phyloP scores from a whole-genome alignment of 2,888 invertebrate genomes.

The Hemaris fuciformis region DNA sequence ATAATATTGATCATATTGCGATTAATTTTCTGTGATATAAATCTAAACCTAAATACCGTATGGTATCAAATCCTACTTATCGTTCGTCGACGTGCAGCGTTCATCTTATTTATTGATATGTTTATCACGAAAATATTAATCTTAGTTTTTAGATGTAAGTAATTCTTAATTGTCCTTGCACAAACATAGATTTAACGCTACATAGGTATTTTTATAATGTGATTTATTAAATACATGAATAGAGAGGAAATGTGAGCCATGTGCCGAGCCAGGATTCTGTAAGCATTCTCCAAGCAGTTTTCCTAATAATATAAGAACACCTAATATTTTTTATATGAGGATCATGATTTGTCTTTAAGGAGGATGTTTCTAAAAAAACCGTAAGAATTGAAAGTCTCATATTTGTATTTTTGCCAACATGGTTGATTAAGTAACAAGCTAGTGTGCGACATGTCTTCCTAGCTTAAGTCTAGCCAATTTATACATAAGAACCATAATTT shows the following conservation, averaged over 20 bases:
- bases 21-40: slow-evolving; percentile 10
- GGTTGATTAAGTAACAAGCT: neutral
- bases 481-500: neutral
- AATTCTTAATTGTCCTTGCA: slow-evolving; percentile 8
- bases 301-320: too few relatives aligned
- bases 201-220: slow-evolving; percentile 6
- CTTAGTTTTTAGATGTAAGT: neutral
- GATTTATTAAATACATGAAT: neutral
- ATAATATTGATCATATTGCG: neutral
- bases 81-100: neutral
- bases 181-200: neutral
- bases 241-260: neutral
- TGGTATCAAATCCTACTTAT: slow-evolving; percentile 1
- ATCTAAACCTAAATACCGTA: neutral
- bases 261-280: neutral
- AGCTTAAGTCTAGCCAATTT: neutral
- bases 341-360: too few relatives aligned
- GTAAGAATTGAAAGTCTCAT: too few relatives aligned
- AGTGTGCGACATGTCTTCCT: neutral
- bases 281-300: neutral
- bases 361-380: too few relatives aligned
- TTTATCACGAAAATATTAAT: neutral
- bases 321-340: too few relatives aligned
- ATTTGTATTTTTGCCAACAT: neutral
- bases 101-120: slow-evolving; percentile 7